A percentile compares a stretch with the other conserved stretches of the same genome.
Conservation (phyloP, 2,888 invertebrate species). For the Hypolimnas misippus region DNA sequence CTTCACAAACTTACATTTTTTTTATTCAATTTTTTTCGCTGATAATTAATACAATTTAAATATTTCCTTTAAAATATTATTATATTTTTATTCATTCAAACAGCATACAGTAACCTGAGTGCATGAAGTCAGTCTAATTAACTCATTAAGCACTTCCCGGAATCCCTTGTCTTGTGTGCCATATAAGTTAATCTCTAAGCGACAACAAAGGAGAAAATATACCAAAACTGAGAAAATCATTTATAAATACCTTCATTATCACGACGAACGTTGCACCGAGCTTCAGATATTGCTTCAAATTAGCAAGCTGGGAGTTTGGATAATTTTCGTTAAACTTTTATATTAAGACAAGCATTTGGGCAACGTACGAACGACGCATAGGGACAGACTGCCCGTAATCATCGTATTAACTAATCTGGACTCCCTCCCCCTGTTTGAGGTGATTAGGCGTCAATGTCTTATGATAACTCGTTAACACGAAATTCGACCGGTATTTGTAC, state of each 20-base stretch:
- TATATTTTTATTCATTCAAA: too few relatives aligned
- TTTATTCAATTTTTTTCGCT: too few relatives aligned
- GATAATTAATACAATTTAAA: too few relatives aligned
- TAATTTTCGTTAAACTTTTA: not conserved
- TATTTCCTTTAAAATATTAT: too few relatives aligned
- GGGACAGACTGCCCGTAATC: conserved; percentile 66
- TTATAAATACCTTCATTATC: conserved; percentile 33
- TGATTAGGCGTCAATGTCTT: conserved; percentile 68
- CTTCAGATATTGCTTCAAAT: not conserved
- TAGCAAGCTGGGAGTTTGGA: not conserved
- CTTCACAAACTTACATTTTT: too few relatives aligned
- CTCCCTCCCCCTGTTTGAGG: conserved; percentile 63
- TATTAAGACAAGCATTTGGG: conserved; percentile 46
- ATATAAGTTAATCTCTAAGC: conserved; percentile 4
- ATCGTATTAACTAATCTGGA: conserved; percentile 67
- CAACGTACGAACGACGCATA: conserved; percentile 57
- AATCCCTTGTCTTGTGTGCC: conserved; percentile 16
- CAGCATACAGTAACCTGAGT: not conserved
- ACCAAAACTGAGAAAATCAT: conserved; percentile 7
- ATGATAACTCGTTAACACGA: conserved; percentile 56
- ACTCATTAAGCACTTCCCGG: conserved; percentile 18
- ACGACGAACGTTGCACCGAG: not conserved
- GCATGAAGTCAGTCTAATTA: conserved; percentile 10
- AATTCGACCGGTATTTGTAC: conserved; percentile 40
- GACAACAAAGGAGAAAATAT: not conserved